These are phyloP conservation scores for Amblyteles armatorius DNA, from an alignment of 2,888 invertebrate genomes.

Conservation along the genomic window DNA sequence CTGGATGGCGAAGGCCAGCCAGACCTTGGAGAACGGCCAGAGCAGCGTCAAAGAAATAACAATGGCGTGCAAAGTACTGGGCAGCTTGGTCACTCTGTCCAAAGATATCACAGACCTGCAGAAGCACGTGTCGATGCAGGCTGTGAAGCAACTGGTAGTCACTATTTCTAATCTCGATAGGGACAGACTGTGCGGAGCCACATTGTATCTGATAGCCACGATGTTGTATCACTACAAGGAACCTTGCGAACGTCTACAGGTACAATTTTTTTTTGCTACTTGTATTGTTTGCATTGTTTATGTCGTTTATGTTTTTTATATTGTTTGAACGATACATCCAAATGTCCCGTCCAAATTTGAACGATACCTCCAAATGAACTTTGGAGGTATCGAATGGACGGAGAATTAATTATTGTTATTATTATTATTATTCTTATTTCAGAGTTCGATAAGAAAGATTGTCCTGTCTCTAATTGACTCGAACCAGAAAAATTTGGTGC, in stretches of 20 bases:
- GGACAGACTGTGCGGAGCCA: slow-evolving; percentile 68
- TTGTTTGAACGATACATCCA: no score
- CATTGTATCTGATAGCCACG: slow-evolving; percentile 77
- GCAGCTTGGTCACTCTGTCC: slow-evolving; percentile 71
- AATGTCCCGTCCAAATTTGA: no score
- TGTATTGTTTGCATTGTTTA: no score
- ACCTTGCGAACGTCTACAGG: slow-evolving; percentile 78
- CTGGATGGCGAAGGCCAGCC: slow-evolving; percentile 79
- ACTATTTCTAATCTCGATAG: slow-evolving; percentile 70
- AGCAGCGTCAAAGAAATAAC: slow-evolving; percentile 70
- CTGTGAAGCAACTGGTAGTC: slow-evolving; percentile 78
- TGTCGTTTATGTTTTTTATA: no score
- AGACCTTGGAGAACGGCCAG: slow-evolving; percentile 75
- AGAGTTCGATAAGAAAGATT: slow-evolving; percentile 75
- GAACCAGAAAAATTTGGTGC: slow-evolving; percentile 72
- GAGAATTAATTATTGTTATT: neutral
- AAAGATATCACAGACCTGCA: slow-evolving; percentile 79
- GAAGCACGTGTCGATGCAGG: slow-evolving; percentile 80
- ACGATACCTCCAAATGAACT: neutral
- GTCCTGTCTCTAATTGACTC: slow-evolving; percentile 78
- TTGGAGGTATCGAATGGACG: neutral
- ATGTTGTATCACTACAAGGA: slow-evolving; percentile 80
- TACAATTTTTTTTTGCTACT: slow-evolving; percentile 55
- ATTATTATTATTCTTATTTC: slow-evolving; percentile 54
- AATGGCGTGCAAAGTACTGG: slow-evolving; percentile 75